Evolutionary conservation across 1,140 invertebrate species (phyloP).

Genomic region (Hyphantria cunea): DNA sequence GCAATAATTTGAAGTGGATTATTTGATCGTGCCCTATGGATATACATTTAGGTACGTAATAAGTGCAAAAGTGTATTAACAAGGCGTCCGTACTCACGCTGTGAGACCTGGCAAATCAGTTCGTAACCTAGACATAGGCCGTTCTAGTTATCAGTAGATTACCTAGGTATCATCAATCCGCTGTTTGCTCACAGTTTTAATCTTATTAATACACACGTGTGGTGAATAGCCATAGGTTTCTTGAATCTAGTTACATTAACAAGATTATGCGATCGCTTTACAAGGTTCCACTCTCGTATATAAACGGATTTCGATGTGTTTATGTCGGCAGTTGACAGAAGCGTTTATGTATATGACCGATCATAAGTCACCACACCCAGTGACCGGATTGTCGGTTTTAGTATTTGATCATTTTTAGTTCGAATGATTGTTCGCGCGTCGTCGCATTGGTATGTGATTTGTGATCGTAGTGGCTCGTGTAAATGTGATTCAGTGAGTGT

Average conservation of each 20-base stretch:
- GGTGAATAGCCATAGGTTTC: constrained; percentile 80
- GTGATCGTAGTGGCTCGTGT: constrained; percentile 46
- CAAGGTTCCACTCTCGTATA: constrained; percentile 81
- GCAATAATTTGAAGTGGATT: constrained; percentile 81
- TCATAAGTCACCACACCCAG: constrained; percentile 83
- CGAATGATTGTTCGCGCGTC: constrained; percentile 76
- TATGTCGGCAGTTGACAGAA: constrained; percentile 82
- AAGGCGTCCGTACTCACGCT: constrained; percentile 52
- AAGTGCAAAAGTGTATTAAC: constrained; percentile 63
- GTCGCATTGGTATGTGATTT: constrained; percentile 67
- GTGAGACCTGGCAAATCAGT: constrained; percentile 58
- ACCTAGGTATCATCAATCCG: constrained; percentile 80
- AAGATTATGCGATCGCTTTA: constrained; percentile 78
- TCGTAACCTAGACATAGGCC: constrained; percentile 82
- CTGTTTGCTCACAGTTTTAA: constrained; percentile 82
- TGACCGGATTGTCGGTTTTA: constrained; percentile 82
- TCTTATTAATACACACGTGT: constrained; percentile 82
- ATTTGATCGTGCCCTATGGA: constrained; percentile 81
- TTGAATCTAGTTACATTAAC: constrained; percentile 82
- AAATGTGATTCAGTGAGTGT: constrained; percentile 66
- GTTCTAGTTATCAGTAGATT: constrained; percentile 82
- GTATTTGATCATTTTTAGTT: constrained; percentile 76
- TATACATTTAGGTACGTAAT: constrained; percentile 82
- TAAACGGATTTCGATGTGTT: constrained; percentile 82
- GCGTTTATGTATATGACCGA: constrained; percentile 82